Evolutionary conservation across 2,888 invertebrate genomes (phyloP), one percentile per base, ranked within the genome.

Genomic region (Eudemis profundana): DNA sequence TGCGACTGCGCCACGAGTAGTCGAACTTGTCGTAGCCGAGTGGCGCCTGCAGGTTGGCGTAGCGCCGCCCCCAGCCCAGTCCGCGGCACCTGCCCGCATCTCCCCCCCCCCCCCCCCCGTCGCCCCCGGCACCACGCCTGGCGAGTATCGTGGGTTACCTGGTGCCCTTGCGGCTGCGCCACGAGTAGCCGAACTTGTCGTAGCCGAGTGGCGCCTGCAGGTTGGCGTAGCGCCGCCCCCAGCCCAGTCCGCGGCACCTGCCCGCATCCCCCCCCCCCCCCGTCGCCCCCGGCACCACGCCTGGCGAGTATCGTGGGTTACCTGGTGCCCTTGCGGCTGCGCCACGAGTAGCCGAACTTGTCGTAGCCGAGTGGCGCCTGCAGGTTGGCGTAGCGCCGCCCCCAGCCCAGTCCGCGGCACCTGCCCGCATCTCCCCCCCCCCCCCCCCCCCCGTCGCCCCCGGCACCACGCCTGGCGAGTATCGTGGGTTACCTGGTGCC

Each of bases 21-120:
- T 98, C 98, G 87, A 99, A 99, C 92, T 98, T 98, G 91, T 99
- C 99, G 88, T 99, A 99, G 0, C 99, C 99, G 67, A 99, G 94
- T 27, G 99, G 99, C 29, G 97, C 96, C 91, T 99, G 99, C 69
- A 99, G 92, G 92, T 99, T 99, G 42, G 97, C 98, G 88, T 98
- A 96, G 75, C 97, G 96, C 74, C 99, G 98, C 12, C 98, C 97
- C 98, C 98, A 99, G 64, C 99, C 99, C 23, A 99, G 93, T 63
- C 94, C 3, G 98, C 98, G 7, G 98, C 96, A 53, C 98, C 97
- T 83, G 97, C 97, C 0, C 98, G 98, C 96, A 99, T 96, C n/a
- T n/a, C n/a, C n/a, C n/a, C n/a, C n/a, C n/a, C n/a, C n/a, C n/a
- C n/a, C 81, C 97, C 96, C 60, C n/a, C n/a, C n/a, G n/a, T n/a